These are phyloP conservation scores for Oreochromis spilurus DNA, from an alignment of 2,113 vertebrate genomes.

Conservation along the genomic window DNA sequence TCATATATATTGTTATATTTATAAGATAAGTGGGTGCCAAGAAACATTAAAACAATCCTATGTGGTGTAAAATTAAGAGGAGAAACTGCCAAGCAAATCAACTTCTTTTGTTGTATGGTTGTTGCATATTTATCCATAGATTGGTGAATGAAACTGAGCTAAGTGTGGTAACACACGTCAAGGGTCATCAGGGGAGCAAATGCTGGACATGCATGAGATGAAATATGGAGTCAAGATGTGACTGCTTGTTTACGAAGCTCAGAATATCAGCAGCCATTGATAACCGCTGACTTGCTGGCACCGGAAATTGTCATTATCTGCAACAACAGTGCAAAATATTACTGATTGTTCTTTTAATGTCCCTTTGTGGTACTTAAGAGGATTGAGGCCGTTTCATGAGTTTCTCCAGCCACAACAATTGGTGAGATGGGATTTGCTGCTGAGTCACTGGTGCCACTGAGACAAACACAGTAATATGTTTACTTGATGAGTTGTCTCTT, in stretches of 20 bases:
- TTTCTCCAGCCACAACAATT: slow-evolving; percentile 28
- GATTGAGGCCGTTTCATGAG: slow-evolving; percentile 20
- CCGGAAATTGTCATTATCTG: slow-evolving; percentile 5
- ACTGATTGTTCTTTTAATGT: slow-evolving; percentile 30
- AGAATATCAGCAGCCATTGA: neutral
- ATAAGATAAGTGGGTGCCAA: neutral
- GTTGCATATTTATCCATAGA: neutral
- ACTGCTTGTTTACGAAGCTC: neutral
- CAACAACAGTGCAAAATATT: slow-evolving; percentile 15
- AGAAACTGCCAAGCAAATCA: neutral
- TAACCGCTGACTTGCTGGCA: neutral
- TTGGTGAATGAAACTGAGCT: neutral
- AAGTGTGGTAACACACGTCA: neutral
- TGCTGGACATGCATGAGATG: neutral
- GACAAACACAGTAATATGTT: slow-evolving; percentile 25
- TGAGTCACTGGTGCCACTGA: slow-evolving; percentile 9
- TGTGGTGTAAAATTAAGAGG: neutral
- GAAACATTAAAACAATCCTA: neutral
- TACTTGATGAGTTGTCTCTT: slow-evolving; percentile 21
- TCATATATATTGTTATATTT: no score
- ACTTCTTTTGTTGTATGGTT: neutral
- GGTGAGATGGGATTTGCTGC: slow-evolving; percentile 29
- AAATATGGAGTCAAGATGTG: neutral
- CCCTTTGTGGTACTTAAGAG: slow-evolving; percentile 39
- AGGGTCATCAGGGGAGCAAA: neutral